Conservation (phyloP, 2,797 vertebrate species). For the Hydrocynus forskahlii region DNA sequence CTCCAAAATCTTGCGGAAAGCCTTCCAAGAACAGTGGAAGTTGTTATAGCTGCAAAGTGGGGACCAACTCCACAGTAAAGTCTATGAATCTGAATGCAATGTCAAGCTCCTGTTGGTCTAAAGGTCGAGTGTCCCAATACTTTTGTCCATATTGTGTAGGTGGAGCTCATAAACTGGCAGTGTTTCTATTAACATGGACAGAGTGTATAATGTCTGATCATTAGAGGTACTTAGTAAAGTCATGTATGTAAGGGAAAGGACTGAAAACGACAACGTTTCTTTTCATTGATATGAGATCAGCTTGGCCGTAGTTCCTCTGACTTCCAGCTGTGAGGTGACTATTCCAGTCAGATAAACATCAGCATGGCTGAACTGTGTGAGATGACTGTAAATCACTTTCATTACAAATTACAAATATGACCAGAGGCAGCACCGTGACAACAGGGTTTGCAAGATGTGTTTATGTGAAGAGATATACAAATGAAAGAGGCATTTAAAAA, state of each 20-base stretch:
- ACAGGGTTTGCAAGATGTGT: not conserved
- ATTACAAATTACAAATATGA: not conserved
- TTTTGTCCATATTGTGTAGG: too few species aligned
- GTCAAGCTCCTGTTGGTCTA: too few species aligned
- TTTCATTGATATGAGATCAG: not conserved
- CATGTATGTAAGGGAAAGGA: not conserved
- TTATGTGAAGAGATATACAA: not conserved
- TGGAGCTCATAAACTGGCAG: too few species aligned
- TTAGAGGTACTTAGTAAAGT: too few species aligned
- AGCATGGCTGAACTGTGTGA: not conserved
- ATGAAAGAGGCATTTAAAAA: not conserved
- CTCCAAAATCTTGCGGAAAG: too few species aligned
- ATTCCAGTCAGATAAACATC: constrained; percentile 13
- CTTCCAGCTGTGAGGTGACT: not conserved
- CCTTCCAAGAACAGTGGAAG: too few species aligned
- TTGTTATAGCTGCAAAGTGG: too few species aligned
- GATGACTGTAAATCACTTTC: constrained; percentile 13
- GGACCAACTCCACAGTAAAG: too few species aligned
- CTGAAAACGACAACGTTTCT: not conserved
- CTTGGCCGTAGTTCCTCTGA: not conserved
- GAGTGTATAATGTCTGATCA: too few species aligned
- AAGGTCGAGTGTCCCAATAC: too few species aligned
- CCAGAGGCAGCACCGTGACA: not conserved
- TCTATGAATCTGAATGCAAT: too few species aligned
- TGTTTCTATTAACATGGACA: too few species aligned